A percentile compares a stretch with the other conserved stretches of the same genome.
phyloP scores from a whole-genome alignment of 2,797 vertebrate species.

The Rhinogobio ventralis region DNA sequence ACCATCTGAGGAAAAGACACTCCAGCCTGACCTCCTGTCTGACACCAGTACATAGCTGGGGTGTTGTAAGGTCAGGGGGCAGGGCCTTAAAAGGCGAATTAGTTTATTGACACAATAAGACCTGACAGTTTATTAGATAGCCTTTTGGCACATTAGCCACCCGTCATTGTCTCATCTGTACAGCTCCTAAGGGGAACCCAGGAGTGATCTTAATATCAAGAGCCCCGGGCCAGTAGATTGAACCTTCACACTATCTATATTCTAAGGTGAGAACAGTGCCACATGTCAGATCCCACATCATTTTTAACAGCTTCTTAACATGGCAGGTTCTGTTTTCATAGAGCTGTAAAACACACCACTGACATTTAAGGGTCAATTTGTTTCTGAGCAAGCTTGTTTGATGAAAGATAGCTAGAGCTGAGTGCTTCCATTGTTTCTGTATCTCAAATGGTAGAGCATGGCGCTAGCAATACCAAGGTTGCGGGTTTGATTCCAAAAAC shows the following conservation, averaged over 20 bases:
- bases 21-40: slow-evolving; percentile 73
- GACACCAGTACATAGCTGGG: slow-evolving; percentile 68
- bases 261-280: slow-evolving; percentile 56
- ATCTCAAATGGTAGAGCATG: not conserved
- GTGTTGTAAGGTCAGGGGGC: slow-evolving; percentile 79
- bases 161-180: slow-evolving; percentile 74
- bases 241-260: slow-evolving; percentile 66
- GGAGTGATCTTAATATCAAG: slow-evolving; percentile 70
- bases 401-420: slow-evolving; percentile 32
- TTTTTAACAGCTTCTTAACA: slow-evolving; percentile 44
- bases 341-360: slow-evolving; percentile 52
- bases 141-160: slow-evolving; percentile 75
- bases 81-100: slow-evolving; percentile 79
- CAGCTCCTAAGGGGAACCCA: slow-evolving; percentile 72
- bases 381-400: slow-evolving; percentile 42
- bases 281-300: slow-evolving; percentile 47
- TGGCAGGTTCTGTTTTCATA: slow-evolving; percentile 43
- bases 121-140: slow-evolving; percentile 85
- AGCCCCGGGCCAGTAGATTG: slow-evolving; percentile 67
- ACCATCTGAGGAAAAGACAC: slow-evolving; percentile 36
- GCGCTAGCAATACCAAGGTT: not conserved
- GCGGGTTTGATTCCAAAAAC: not conserved
- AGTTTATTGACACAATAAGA: slow-evolving; percentile 85
- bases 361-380: slow-evolving; percentile 48
- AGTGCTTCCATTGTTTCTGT: slow-evolving; percentile 13